Evolutionary conservation across 2,797 vertebrate species (phyloP), one percentile per base, ranked within the genome.

Genomic region (Hydrolagus colliei): DNA sequence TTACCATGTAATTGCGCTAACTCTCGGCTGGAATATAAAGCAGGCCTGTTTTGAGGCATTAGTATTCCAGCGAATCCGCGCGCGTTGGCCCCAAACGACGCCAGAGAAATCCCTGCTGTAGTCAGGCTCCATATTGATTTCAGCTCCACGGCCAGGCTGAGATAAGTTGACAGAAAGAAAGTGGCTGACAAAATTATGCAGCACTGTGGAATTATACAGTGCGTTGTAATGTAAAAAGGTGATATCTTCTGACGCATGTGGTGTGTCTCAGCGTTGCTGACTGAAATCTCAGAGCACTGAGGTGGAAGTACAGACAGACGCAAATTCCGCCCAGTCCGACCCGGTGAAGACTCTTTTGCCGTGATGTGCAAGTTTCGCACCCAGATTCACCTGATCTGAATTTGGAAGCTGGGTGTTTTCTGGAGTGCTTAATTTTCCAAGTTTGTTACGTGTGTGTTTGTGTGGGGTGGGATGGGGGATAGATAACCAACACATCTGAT

Each of bases 111-210:
- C 68, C 20, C 16, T 67, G 79, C 79, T 20, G 67, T 10, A 68
- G n/a, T 16, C 63, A 68, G 63, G 41, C 41, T 52, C 41, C 41
- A 41, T 71, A 84, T 71, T 84, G 16, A 61, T 84, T 84, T 71
- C 79, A 84, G 65, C 2, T 82, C 63, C 10, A 41, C 79, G 68
- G 79, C 65, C 32, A 84, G 16, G 68, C 27, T 35, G 27, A 13
- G 61, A 35, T 20, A 82, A 20, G 32, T 41, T 68, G 79, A 84
- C 79, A 68, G 63, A 71, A 84, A 18, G 16, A 52, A 68, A 84
- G 65, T 67, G 67, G 65, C 18, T 68, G 79, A 11, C 32, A 84
- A 67, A 20, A 10, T 61, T 78, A 63, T 9, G 20, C 76, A 22
- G 20, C 18, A 67, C 62, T 80, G 1, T 65, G 27, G 18, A 68